Conservation (phyloP, 2,113 vertebrate species). For the Rhea pennata region DNA sequence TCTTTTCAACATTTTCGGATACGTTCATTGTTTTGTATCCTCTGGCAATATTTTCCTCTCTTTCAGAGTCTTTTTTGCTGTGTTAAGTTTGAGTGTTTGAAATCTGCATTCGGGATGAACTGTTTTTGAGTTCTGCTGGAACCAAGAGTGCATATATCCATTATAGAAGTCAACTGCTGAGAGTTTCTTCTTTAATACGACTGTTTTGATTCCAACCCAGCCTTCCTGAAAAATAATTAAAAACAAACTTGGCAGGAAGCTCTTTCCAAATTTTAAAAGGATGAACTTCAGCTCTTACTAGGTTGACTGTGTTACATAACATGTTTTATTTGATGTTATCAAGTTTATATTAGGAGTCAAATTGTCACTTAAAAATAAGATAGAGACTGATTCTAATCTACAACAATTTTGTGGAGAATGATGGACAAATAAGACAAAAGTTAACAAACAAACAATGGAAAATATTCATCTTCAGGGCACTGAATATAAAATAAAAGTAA, state of each 20-base stretch:
- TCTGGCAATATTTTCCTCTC: constrained; percentile 9
- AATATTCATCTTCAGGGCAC: background rate
- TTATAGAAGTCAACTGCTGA: constrained; percentile 94
- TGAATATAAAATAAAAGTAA: background rate
- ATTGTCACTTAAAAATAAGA: background rate
- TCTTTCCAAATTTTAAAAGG: background rate
- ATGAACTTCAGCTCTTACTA: background rate
- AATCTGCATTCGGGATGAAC: constrained; percentile 75
- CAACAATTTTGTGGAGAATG: background rate
- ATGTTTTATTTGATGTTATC: background rate
- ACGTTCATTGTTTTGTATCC: constrained; percentile 4
- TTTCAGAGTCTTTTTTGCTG: constrained; percentile 28
- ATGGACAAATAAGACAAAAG: background rate
- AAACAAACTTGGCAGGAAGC: background rate
- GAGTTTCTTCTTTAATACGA: constrained; percentile 86
- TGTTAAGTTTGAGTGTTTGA: constrained; percentile 76
- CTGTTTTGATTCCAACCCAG: constrained; percentile 87
- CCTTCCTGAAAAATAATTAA: constrained; percentile 80
- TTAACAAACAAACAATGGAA: background rate
- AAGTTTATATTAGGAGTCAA: background rate
- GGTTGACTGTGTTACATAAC: background rate
- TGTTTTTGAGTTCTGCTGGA: constrained; percentile 48
- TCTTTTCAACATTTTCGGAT: background rate
- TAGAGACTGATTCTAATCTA: background rate
- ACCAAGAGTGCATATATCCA: constrained; percentile 89